Conservation (phyloP, 2,797 vertebrate genomes). For the Pteropus rufus region DNA sequence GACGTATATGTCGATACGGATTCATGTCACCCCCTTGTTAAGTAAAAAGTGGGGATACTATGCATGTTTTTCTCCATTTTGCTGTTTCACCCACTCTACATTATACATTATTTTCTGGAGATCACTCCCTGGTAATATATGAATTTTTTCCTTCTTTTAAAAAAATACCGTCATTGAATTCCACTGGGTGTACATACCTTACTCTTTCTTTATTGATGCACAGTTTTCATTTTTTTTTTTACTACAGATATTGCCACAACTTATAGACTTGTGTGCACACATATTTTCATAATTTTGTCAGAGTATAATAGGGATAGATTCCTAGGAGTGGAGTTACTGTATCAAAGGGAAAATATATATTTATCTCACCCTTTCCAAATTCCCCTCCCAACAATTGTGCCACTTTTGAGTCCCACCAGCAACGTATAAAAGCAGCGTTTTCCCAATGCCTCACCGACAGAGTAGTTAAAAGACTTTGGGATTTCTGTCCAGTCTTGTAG, state of each 20-base stretch:
- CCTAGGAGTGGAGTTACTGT: background rate
- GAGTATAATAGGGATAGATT: background rate
- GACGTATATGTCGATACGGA: too few species aligned
- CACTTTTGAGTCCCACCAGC: fast-evolving
- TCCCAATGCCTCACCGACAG: fast-evolving
- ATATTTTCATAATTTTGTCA: background rate
- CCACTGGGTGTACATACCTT: background rate
- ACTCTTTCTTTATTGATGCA: background rate
- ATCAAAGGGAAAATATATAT: background rate
- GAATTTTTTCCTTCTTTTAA: background rate
- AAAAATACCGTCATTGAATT: background rate
- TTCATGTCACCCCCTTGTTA: background rate
- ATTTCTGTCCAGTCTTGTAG: background rate
- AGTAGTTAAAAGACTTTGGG: fast-evolving
- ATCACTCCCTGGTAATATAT: background rate
- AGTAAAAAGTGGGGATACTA: background rate
- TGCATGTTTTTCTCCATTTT: background rate
- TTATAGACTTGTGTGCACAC: too few species aligned
- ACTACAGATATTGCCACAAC: background rate
- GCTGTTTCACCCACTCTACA: background rate
- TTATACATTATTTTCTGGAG: background rate
- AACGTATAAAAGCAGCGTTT: fast-evolving
- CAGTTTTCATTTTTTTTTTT: background rate
- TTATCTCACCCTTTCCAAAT: background rate
- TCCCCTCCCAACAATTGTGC: background rate